phyloP scores from a whole-genome alignment of 2,113 vertebrate genomes.

The Scalopus aquaticus region DNA sequence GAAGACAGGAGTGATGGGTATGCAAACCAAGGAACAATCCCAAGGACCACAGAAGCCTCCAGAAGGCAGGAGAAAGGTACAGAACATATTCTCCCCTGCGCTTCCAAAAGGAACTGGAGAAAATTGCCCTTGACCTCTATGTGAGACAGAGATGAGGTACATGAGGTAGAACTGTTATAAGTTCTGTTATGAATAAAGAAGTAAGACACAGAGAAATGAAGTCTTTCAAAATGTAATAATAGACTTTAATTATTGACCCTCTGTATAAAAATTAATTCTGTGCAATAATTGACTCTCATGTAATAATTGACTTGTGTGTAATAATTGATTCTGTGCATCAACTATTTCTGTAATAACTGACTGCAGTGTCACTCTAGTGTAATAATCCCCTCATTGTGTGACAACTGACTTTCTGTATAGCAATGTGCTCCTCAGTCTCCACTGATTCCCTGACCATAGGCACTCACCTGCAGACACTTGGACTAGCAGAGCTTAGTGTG shows the following conservation, averaged over 20 bases:
- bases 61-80: background rate
- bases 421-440: background rate
- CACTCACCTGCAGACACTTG: background rate
- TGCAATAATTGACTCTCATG: background rate
- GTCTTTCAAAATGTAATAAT: background rate
- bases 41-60: too few relatives aligned
- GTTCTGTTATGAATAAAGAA: background rate
- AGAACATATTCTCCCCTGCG: background rate
- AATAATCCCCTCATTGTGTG: background rate
- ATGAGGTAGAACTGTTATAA: background rate
- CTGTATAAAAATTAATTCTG: background rate
- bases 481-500: background rate
- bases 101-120: background rate
- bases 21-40: rapidly evolving
- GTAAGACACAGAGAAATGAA: background rate
- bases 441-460: background rate
- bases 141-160: background rate
- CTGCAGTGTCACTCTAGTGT: background rate
- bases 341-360: background rate
- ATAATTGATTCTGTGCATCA: background rate
- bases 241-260: background rate
- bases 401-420: background rate
- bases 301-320: background rate
- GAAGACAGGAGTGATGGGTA: background rate
- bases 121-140: background rate